phyloP scores from a whole-genome alignment of 2,113 vertebrate species.

The Hirundichthys speculiger region DNA sequence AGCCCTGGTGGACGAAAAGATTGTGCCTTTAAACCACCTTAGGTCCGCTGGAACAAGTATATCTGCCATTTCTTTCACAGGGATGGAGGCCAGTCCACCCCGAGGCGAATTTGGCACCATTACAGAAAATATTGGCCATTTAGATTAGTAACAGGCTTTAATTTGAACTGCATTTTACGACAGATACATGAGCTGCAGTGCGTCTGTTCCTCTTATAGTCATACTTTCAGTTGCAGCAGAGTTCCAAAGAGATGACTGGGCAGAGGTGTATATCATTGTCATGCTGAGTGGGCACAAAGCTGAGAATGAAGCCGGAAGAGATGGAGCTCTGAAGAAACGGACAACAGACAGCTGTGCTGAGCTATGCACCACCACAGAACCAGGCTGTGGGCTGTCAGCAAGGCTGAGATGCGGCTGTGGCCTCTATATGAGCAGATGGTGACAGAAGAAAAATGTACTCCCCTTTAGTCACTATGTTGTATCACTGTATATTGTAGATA shows the following conservation, averaged over 20 bases:
- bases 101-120: neutral
- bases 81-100: neutral
- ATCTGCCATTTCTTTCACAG: neutral
- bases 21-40: constrained; percentile 1
- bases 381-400: constrained; percentile 66
- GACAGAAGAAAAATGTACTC: constrained; percentile 11
- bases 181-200: neutral
- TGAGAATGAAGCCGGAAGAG: constrained; percentile 53
- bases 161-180: neutral
- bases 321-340: constrained; percentile 59
- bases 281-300: constrained; percentile 68
- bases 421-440: constrained; percentile 16
- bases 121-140: neutral
- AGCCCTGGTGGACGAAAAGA: constrained; percentile 6
- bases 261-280: constrained; percentile 67
- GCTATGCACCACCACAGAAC: constrained; percentile 63
- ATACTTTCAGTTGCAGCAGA: constrained; percentile 42
- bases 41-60: neutral
- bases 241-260: constrained; percentile 60
- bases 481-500: neutral
- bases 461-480: neutral
- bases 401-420: constrained; percentile 50
- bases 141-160: neutral
- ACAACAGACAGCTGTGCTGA: constrained; percentile 79
- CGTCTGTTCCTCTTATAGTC: constrained; percentile 15